phyloP scores from a whole-genome alignment of 2,797 vertebrate genomes.

The Carduelis carduelis region DNA sequence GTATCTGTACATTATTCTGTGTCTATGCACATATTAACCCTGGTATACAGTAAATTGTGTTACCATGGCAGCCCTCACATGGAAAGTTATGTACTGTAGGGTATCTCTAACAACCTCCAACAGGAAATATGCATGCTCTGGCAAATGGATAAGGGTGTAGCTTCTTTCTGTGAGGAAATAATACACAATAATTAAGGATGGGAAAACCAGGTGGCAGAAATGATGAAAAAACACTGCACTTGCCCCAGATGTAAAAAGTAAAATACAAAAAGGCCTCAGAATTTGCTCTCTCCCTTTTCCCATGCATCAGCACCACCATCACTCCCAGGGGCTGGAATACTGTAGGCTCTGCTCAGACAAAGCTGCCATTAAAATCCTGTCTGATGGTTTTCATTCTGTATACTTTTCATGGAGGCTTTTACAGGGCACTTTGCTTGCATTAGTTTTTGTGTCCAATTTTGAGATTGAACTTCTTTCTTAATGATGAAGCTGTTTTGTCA shows the following conservation, averaged over 20 bases:
- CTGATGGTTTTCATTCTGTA: not conserved
- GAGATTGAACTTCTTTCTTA: not conserved
- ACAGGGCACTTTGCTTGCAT: not conserved
- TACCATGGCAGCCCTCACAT: slow-evolving; percentile 55
- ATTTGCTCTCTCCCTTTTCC: not conserved
- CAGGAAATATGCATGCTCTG: slow-evolving; percentile 15
- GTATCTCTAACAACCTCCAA: slow-evolving; percentile 42
- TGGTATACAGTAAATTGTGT: slow-evolving; percentile 63
- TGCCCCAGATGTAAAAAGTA: not conserved
- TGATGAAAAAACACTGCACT: not conserved
- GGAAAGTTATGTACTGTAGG: slow-evolving; percentile 41
- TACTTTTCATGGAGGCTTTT: not conserved
- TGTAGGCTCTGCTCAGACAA: not conserved
- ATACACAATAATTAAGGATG: not conserved
- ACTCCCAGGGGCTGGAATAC: not conserved
- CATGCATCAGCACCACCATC: not conserved
- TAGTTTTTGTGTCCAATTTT: not conserved
- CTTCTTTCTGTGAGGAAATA: not conserved
- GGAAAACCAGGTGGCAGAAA: not conserved
- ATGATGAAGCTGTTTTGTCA: not conserved
- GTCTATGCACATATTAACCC: slow-evolving; percentile 68
- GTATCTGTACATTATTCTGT: slow-evolving; percentile 65
- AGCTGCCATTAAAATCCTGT: not conserved
- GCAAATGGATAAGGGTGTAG: not conserved
- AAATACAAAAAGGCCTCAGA: not conserved